phyloP scores from a whole-genome alignment of 2,113 vertebrate species.

The Pipra filicauda region DNA sequence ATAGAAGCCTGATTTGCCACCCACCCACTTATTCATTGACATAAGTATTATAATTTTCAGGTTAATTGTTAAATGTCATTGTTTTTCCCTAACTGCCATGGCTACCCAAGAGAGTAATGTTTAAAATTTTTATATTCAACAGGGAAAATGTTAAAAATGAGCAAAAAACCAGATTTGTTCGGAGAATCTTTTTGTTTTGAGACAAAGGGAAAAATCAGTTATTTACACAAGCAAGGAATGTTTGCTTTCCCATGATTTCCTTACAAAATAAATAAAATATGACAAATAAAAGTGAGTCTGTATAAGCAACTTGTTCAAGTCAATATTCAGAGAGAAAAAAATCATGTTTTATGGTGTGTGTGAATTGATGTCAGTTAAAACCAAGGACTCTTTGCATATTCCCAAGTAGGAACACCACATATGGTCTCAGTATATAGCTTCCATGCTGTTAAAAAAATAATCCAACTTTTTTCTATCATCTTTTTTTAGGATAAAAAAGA shows the following conservation, averaged over 20 bases:
- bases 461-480: background rate
- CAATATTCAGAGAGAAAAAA: background rate
- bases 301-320: background rate
- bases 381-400: background rate
- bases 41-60: background rate
- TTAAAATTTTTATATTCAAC: background rate
- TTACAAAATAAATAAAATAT: background rate
- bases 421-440: conserved; percentile 21
- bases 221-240: background rate
- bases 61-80: background rate
- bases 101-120: background rate
- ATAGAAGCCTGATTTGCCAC: background rate
- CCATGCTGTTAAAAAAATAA: background rate
- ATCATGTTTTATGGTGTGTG: background rate
- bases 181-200: background rate
- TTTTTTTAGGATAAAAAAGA: background rate
- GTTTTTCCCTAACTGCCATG: background rate
- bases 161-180: background rate
- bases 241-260: background rate
- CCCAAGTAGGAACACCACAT: background rate
- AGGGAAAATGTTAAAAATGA: background rate
- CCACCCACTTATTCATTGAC: background rate
- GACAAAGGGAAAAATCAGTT: background rate
- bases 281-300: background rate
- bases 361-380: background rate